Base-by-base conservation (phyloP, 1,140 invertebrate species). In the Ceratosolen fusciceps region DNA sequence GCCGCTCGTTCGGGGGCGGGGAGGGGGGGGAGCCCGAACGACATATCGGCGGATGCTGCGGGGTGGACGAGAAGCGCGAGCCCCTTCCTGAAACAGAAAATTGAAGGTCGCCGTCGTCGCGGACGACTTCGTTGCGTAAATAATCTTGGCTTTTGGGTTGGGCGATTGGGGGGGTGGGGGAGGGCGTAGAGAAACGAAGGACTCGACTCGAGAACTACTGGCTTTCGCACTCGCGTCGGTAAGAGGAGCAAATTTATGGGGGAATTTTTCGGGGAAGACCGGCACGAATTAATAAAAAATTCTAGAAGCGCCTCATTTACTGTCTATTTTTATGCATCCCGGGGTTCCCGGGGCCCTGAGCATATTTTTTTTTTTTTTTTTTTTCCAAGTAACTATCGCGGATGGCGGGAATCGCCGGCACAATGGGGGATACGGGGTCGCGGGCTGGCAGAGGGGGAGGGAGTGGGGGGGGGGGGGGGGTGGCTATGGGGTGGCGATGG, bases 181-280 rank as follows among this genome's bases (percentile, higher is more conserved):
- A n/a, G n/a, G n/a, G n/a, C n/a, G n/a, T n/a, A n/a, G n/a, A n/a
- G n/a, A n/a, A n/a, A n/a, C n/a, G n/a, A n/a, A n/a, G n/a, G n/a
- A n/a, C n/a, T n/a, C n/a, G n/a, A n/a, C n/a, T n/a, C n/a, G n/a
- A n/a, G n/a, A n/a, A n/a, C n/a, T 56, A 3, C 3, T 24, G 54
- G 54, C 54, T 56, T 56, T 24, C 7, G 75, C 67, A 43, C 14
- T 70, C 47, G 49, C n/a, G 12, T 9, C 14, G 49, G 26, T 12
- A 31, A 1, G 31, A 21, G n/a, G 3, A 34, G n/a, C 1, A 43
- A 77, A 77, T 77, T 77, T 77, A 70, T 58, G 75, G n/a, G 1
- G 29, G 47, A 43, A 68, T 65, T 70, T 77, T 56, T 77, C 3
- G 43, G 29, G n/a, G 65, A 70, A 56, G 31, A 0, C 24, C 24